Conservation (phyloP, 2,113 vertebrate genomes). For the Stigmatopora nigra region DNA sequence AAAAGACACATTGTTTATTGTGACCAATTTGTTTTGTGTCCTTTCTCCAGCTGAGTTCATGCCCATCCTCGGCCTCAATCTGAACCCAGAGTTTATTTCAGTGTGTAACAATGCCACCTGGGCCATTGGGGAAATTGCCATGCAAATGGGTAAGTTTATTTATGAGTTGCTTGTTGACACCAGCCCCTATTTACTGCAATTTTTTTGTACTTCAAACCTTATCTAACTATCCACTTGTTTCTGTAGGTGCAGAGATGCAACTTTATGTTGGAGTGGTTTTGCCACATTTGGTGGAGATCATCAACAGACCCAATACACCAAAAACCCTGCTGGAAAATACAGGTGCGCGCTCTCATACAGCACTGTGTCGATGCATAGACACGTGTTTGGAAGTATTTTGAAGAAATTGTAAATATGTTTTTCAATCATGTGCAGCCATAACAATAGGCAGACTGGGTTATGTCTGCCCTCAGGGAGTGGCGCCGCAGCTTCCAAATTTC, state of each 20-base stretch:
- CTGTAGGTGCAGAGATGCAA: constrained; percentile 88
- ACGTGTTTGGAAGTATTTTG: no score
- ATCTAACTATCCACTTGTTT: neutral
- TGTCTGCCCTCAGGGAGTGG: constrained; percentile 92
- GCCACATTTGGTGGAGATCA: constrained; percentile 88
- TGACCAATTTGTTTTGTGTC: constrained; percentile 19
- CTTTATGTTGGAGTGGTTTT: constrained; percentile 88
- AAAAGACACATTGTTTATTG: neutral
- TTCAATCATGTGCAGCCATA: constrained; percentile 70
- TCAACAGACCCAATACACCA: constrained; percentile 90
- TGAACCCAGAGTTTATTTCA: constrained; percentile 94
- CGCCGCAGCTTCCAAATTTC: constrained; percentile 90
- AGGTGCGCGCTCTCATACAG: constrained; percentile 55
- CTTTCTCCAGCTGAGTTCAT: constrained; percentile 82
- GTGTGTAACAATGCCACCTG: constrained; percentile 89
- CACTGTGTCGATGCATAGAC: neutral
- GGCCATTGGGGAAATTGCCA: constrained; percentile 89
- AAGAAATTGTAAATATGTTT: neutral
- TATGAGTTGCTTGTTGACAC: neutral
- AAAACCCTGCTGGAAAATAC: constrained; percentile 94
- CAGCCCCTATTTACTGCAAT: no score
- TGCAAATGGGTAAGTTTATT: constrained; percentile 79
- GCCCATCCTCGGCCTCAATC: constrained; percentile 91
- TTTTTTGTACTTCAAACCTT: no score
- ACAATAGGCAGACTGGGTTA: constrained; percentile 90